Conservation (phyloP, 2,888 invertebrate genomes). For the Acheta domesticus region DNA sequence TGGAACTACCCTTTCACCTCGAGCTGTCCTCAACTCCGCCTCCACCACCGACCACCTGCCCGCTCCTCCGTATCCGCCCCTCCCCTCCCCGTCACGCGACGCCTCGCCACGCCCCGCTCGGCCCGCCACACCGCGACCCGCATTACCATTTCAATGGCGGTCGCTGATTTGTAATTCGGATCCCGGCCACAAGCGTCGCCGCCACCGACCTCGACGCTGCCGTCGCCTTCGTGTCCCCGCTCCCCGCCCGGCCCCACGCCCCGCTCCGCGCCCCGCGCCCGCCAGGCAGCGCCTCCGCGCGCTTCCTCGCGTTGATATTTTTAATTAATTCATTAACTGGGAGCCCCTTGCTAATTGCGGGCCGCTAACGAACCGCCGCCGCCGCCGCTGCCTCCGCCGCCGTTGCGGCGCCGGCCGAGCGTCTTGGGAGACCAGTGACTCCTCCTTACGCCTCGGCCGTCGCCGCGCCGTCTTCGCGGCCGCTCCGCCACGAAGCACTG, state of each 20-base stretch:
- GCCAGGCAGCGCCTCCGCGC: not conserved
- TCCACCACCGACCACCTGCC: too few relatives aligned
- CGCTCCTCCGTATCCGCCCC: too few relatives aligned
- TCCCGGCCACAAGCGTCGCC: not conserved
- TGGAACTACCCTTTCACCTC: too few relatives aligned
- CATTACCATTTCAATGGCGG: slow-evolving; percentile 12
- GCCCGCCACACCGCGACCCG: not conserved
- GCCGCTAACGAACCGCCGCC: slow-evolving; percentile 18
- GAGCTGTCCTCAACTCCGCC: too few relatives aligned
- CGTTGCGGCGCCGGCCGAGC: too few relatives aligned
- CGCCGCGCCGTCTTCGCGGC: too few relatives aligned
- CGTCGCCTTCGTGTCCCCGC: not conserved
- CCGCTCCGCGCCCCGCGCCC: not conserved
- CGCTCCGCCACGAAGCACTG: too few relatives aligned
- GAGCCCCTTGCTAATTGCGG: not conserved
- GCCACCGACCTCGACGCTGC: not conserved
- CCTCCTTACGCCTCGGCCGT: too few relatives aligned
- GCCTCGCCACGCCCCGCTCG: not conserved
- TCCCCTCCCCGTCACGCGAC: too few relatives aligned
- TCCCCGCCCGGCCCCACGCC: not conserved
- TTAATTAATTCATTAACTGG: slow-evolving; percentile 1
- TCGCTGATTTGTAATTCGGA: not conserved
- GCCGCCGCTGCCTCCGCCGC: not conserved
- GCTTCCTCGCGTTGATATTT: slow-evolving; percentile 9
- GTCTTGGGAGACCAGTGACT: too few relatives aligned